Evolutionary conservation across 2,888 invertebrate genomes (phyloP).

Genomic region (Drosophila antonietae): DNA sequence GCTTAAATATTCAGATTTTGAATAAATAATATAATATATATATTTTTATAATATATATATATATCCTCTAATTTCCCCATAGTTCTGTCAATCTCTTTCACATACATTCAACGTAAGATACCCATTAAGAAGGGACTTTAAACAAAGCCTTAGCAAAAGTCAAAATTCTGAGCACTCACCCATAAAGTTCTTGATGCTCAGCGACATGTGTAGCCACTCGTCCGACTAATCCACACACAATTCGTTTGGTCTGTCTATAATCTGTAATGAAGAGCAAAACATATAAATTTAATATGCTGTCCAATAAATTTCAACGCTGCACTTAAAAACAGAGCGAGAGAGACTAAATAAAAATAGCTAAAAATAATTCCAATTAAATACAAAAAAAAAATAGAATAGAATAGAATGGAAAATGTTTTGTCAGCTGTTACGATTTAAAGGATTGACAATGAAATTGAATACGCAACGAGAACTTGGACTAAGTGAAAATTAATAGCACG

Average conservation of each 20-base stretch:
- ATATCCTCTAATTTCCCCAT: too few relatives aligned
- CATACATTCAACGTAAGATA: background rate
- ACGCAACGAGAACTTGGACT: constrained; percentile 58
- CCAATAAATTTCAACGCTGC: constrained; percentile 74
- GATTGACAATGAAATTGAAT: constrained; percentile 66
- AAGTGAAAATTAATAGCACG: constrained; percentile 75
- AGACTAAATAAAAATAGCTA: constrained; percentile 59
- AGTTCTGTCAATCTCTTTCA: background rate
- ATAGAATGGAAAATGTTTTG: constrained; percentile 66
- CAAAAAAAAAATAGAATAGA: constrained; percentile 9
- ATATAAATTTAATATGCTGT: constrained; percentile 76
- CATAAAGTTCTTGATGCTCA: constrained; percentile 25
- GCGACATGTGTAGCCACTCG: constrained; percentile 63
- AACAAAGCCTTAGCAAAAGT: background rate
- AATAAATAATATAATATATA: too few relatives aligned
- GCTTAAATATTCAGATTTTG: too few relatives aligned
- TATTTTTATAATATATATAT: too few relatives aligned
- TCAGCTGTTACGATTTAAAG: constrained; percentile 74
- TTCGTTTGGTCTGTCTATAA: constrained; percentile 38
- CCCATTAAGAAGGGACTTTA: background rate
- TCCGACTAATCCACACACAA: constrained; percentile 49
- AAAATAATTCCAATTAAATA: constrained; percentile 66
- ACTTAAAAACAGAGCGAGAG: constrained; percentile 59
- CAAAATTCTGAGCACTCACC: constrained; percentile 34
- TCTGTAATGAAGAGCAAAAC: constrained; percentile 72